These are phyloP conservation scores for Isotomurus palustris DNA, from an alignment of 2,888 invertebrate species.

Conservation along the genomic window DNA sequence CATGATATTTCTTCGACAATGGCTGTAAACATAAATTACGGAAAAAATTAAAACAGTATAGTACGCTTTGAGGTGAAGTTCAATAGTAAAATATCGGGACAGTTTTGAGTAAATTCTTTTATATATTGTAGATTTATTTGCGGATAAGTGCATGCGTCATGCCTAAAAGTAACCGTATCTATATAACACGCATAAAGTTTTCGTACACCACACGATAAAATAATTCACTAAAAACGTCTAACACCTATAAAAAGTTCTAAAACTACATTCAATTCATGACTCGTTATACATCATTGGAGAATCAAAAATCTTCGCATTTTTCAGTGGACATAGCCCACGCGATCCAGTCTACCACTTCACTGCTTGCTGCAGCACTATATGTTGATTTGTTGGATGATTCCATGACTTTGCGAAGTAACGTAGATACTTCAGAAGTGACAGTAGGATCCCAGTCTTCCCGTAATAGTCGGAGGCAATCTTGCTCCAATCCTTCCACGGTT, in stretches of 20 bases:
- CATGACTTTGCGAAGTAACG: conserved; percentile 28
- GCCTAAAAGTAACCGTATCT: no score
- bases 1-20: no score
- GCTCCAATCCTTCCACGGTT: conserved; percentile 22
- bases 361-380: conserved; percentile 4
- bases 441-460: conserved; percentile 31
- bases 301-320: not conserved
- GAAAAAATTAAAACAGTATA: no score
- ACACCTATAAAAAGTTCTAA: not conserved
- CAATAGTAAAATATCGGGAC: no score
- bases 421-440: conserved; percentile 21
- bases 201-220: not conserved
- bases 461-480: conserved; percentile 34
- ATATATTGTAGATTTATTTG: no score
- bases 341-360: conserved; percentile 41
- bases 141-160: no score
- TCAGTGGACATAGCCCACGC: conserved; percentile 24
- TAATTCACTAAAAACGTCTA: not conserved
- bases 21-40: no score
- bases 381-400: conserved; percentile 12
- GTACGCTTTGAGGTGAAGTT: no score
- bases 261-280: not conserved
- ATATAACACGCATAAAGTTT: not conserved
- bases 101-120: no score
- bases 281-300: not conserved